These are phyloP conservation scores for Chelon auratus DNA, from an alignment of 2,797 vertebrate species.

Conservation along the genomic window DNA sequence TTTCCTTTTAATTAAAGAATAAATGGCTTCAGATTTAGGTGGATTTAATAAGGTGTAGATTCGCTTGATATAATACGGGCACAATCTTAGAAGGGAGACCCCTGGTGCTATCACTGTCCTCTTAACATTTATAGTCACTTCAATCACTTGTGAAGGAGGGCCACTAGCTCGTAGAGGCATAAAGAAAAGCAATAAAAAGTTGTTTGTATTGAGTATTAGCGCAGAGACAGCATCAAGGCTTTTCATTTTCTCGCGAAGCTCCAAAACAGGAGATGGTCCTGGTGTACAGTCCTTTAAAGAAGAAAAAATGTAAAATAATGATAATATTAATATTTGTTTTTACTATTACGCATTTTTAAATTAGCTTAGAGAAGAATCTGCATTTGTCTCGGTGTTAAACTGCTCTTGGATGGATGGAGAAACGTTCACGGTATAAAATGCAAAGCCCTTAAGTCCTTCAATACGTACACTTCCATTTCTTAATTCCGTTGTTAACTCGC, in stretches of 20 bases:
- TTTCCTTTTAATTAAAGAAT: conserved; percentile 69
- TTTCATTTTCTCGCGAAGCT: conserved; percentile 25
- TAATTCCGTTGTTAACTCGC: conserved; percentile 3
- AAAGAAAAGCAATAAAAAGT: conserved; percentile 49
- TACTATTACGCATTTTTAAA: no score
- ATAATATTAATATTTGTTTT: neutral
- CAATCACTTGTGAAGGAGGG: conserved; percentile 50
- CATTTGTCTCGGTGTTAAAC: neutral
- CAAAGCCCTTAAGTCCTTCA: neutral
- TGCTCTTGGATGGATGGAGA: neutral
- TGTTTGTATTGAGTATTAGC: conserved; percentile 49
- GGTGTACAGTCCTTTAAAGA: neutral
- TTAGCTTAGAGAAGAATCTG: neutral
- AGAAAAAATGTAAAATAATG: neutral
- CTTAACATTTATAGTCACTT: conserved; percentile 50
- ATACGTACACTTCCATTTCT: neutral
- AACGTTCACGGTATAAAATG: neutral
- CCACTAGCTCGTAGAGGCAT: conserved; percentile 29
- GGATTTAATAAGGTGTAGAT: conserved; percentile 45
- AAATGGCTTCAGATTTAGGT: conserved; percentile 57
- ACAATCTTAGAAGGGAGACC: conserved; percentile 31
- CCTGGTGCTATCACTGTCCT: conserved; percentile 1
- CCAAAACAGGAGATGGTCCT: neutral
- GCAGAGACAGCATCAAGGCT: conserved; percentile 1
- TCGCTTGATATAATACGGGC: conserved; percentile 18